Evolutionary conservation across 2,113 vertebrate genomes (phyloP), one percentile per base, ranked within the genome.

Genomic region (Gobio gobio): DNA sequence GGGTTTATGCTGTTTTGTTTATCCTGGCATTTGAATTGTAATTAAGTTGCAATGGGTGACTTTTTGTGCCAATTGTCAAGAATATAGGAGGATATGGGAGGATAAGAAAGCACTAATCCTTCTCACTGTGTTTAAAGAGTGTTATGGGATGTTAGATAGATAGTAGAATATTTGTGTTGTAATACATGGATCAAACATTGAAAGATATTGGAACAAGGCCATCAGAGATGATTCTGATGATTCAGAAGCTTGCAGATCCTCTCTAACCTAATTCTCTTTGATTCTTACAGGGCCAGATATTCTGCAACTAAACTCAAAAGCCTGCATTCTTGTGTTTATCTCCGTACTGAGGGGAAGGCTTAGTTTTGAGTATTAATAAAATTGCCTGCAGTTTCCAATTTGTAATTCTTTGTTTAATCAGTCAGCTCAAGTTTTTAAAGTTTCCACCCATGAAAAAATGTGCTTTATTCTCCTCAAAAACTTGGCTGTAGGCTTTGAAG

Each of bases 391-490:
- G 68, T 49, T 33, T 83, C 36, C 54, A 63, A 72, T 90, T 89
- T 63, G 83, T 83, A 82, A 82, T 43, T 72, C 85, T 66, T 49
- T 83, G 49, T 74, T 79, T 58, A 49, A 80, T 73, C 20, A 29
- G 33, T 74, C 70, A 26, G 70, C 24, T 84, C 22, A 43, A 66
- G 59, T 78, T 77, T 70, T 66, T 33, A 78, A 58, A 78, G 68
- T 83, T 63, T 74, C 33, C 3, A 68, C 26, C 14, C 36, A 61
- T 61, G 36, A 66, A 54, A 16, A 56, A 64, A 22, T 47, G 9
- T 9, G 3, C 36, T 78, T 61, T 40, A 74, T 43, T 78, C 56
- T 61, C 29, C 77, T 61, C 22, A 45, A 16, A 54, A 61, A 74
- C 13, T 61, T 61, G 36, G 20, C 33, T 78, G 29, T 43, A 59